Percentiles rank a stretch among this genome's conserved stretches.
phyloP scores from a whole-genome alignment of 2,797 vertebrate species.

The Myripristis jacobus region DNA sequence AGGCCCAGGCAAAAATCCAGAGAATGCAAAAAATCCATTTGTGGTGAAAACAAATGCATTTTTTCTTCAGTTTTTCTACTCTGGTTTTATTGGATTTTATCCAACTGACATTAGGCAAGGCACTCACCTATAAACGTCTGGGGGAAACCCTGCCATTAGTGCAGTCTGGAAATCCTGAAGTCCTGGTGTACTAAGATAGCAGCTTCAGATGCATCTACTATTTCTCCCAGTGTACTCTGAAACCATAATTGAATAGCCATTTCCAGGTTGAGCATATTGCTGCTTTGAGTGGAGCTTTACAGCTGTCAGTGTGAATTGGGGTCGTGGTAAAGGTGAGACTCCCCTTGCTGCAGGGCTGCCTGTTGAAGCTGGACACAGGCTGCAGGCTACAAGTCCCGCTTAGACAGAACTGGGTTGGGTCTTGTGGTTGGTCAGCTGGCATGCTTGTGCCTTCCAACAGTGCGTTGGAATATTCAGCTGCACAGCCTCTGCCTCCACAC shows the following conservation, averaged over 20 bases:
- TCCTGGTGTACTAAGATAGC: slow-evolving; percentile 40
- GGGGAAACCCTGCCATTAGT: no score
- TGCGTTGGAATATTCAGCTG: slow-evolving; percentile 10
- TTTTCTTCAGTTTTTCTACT: no score
- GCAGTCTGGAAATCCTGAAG: no score
- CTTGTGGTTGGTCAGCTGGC: slow-evolving; percentile 32
- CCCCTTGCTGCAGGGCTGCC: slow-evolving; percentile 51
- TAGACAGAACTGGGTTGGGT: slow-evolving; percentile 52
- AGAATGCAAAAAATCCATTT: no score
- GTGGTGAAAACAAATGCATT: no score
- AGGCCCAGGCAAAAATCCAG: no score
- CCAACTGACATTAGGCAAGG: no score
- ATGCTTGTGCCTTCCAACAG: neutral
- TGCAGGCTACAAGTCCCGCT: slow-evolving; percentile 42
- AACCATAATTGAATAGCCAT: slow-evolving; percentile 48
- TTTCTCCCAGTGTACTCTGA: slow-evolving; percentile 38
- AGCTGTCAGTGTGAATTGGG: slow-evolving; percentile 69
- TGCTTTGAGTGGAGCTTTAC: slow-evolving; percentile 33
- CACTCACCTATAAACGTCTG: no score
- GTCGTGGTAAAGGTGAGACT: slow-evolving; percentile 63
- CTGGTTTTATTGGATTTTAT: no score
- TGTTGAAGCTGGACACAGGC: slow-evolving; percentile 36
- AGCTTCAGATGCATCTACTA: slow-evolving; percentile 17
- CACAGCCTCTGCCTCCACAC: neutral
- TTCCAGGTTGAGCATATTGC: slow-evolving; percentile 22